Conservation (phyloP, 2,113 vertebrate genomes). For the Upupa epops region DNA sequence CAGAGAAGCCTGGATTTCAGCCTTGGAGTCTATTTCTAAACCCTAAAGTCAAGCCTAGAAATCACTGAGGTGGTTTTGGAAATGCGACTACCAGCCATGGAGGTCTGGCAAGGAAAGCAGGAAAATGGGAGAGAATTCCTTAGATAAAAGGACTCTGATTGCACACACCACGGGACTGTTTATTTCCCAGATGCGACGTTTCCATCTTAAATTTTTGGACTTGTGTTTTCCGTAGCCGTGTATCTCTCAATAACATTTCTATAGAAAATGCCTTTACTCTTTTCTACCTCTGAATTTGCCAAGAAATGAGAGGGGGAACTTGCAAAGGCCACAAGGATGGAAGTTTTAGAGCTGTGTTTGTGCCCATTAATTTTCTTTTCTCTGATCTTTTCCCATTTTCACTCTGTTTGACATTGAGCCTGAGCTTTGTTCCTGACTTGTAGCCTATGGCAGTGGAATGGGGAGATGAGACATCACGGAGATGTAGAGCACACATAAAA, state of each 20-base stretch:
- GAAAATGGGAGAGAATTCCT: neutral
- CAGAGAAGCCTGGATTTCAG: neutral
- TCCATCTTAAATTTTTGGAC: neutral
- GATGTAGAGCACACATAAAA: conserved; percentile 62
- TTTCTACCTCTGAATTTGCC: neutral
- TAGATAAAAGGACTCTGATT: neutral
- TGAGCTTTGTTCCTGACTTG: conserved; percentile 64
- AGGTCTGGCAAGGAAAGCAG: neutral
- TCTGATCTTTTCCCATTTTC: conserved; percentile 61
- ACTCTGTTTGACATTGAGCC: conserved; percentile 60
- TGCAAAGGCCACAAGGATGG: conserved; percentile 29
- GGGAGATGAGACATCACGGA: conserved; percentile 67
- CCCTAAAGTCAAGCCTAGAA: neutral
- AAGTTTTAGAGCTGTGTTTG: conserved; percentile 40
- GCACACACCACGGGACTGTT: neutral
- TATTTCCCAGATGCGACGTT: neutral
- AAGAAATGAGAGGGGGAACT: neutral
- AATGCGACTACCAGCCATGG: fast-evolving
- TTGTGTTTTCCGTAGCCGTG: neutral
- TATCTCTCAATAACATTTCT: neutral
- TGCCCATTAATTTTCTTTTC: conserved; percentile 58
- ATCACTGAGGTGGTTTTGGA: neutral
- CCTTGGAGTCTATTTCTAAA: neutral
- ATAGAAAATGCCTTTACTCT: neutral
- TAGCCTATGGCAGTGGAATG: conserved; percentile 72